Evolutionary conservation across 1,140 invertebrate genomes (phyloP).

Genomic region (Globodera rostochiensis): DNA sequence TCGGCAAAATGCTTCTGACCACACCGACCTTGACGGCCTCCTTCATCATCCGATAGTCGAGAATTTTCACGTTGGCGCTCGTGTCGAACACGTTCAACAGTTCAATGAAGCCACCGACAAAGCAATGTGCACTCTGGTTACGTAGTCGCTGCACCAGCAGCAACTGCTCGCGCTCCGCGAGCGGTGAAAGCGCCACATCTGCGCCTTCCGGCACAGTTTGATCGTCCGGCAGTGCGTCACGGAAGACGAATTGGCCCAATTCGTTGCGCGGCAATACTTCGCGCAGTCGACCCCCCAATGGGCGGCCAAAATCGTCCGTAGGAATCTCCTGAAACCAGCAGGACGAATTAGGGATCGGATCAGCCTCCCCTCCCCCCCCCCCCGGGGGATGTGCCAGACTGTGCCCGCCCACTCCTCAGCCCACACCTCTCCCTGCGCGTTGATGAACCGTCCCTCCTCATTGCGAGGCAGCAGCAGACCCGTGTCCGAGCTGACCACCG

Average conservation of each 20-base stretch:
- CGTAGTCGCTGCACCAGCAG: constrained; percentile 23
- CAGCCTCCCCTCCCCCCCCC: too few relatives aligned
- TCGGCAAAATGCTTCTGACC: neutral
- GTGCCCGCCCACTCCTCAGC: neutral
- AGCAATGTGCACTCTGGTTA: constrained; percentile 49
- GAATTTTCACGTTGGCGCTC: constrained; percentile 61
- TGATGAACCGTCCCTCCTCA: constrained; percentile 29
- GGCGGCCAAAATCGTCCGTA: constrained; percentile 48
- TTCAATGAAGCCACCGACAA: constrained; percentile 56
- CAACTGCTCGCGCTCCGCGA: constrained; percentile 14
- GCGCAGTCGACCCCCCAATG: constrained; percentile 45
- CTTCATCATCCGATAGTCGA: constrained; percentile 65
- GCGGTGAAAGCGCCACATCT: neutral
- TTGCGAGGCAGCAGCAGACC: constrained; percentile 20
- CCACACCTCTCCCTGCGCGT: constrained; percentile 24
- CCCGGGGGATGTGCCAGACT: neutral
- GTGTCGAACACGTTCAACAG: constrained; percentile 60
- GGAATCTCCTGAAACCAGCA: constrained; percentile 20
- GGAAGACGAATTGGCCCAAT: constrained; percentile 47
- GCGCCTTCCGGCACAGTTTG: neutral
- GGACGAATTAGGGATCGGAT: neutral
- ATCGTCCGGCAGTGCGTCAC: constrained; percentile 14
- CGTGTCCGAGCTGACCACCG: constrained; percentile 16
- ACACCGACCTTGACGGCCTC: constrained; percentile 54
- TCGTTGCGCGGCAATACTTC: constrained; percentile 42